A percentile compares a stretch with the other conserved stretches of the same genome.
phyloP scores from a whole-genome alignment of 2,113 vertebrate species.

The Aix galericulata region DNA sequence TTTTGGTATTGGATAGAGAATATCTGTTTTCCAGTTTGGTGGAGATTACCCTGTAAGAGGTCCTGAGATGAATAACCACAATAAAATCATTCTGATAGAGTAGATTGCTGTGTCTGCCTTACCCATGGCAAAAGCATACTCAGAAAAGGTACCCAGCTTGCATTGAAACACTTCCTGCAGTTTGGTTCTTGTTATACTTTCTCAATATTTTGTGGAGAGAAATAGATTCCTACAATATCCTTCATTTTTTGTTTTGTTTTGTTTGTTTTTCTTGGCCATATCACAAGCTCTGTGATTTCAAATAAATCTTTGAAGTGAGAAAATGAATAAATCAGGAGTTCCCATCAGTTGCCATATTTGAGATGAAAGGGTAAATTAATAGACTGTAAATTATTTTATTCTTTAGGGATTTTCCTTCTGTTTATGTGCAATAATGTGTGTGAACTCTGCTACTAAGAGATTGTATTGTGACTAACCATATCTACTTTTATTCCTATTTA shows the following conservation, averaged over 20 bases:
- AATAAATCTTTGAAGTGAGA: slow-evolving; percentile 43
- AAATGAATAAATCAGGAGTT: slow-evolving; percentile 5
- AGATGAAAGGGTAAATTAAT: slow-evolving; percentile 69
- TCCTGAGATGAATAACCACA: neutral
- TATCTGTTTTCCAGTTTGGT: neutral
- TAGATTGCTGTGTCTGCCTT: neutral
- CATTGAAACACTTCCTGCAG: neutral
- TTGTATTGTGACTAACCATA: slow-evolving; percentile 77
- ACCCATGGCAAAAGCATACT: neutral
- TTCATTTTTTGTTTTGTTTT: neutral
- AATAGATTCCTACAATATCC: neutral
- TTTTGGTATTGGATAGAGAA: neutral
- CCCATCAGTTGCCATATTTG: slow-evolving; percentile 68
- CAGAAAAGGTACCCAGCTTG: neutral
- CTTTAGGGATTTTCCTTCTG: slow-evolving; percentile 67
- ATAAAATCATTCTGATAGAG: neutral
- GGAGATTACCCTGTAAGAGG: neutral
- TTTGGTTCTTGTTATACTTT: neutral
- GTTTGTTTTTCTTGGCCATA: neutral
- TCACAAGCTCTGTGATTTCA: slow-evolving; percentile 39
- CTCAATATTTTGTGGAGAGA: neutral
- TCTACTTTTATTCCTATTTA: slow-evolving; percentile 76
- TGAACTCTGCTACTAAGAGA: slow-evolving; percentile 75
- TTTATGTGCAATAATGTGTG: slow-evolving; percentile 80
- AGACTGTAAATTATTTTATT: slow-evolving; percentile 73